These are phyloP conservation scores for Drosophila takahashii DNA, from an alignment of 1,140 invertebrate genomes.

Conservation along the genomic window DNA sequence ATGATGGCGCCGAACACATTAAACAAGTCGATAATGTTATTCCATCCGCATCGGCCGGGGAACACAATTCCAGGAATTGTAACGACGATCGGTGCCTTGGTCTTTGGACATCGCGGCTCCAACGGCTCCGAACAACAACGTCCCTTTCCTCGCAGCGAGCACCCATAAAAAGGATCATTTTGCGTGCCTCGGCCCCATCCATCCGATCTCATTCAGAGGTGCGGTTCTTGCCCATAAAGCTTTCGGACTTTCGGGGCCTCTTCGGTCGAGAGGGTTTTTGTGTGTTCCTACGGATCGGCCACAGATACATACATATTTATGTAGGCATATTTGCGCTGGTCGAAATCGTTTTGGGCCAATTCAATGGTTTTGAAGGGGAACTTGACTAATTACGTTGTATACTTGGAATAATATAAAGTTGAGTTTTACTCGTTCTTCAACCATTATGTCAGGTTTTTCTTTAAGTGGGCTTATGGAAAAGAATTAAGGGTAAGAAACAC, in stretches of 20 bases:
- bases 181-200: constrained; percentile 44
- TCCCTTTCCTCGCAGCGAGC: constrained; percentile 22
- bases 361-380: constrained; percentile 27
- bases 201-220: constrained; percentile 39
- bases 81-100: constrained; percentile 35
- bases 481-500: too few species aligned
- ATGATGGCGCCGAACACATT: constrained; percentile 79
- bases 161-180: constrained; percentile 50
- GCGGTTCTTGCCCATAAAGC: constrained; percentile 34
- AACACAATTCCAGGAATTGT: constrained; percentile 77
- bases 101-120: constrained; percentile 28
- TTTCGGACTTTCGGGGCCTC: background rate
- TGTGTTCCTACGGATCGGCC: constrained; percentile 20
- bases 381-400: constrained; percentile 40
- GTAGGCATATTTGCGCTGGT: constrained; percentile 27
- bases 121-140: background rate
- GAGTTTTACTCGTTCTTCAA: too few species aligned
- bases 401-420: background rate
- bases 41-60: constrained; percentile 67
- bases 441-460: background rate
- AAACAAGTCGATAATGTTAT: constrained; percentile 80
- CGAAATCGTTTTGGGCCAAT: constrained; percentile 37
- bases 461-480: too few species aligned
- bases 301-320: constrained; percentile 24
- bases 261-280: constrained; percentile 5